Conservation (phyloP, 2,797 vertebrate species). For the Pachyuromys duprasi region DNA sequence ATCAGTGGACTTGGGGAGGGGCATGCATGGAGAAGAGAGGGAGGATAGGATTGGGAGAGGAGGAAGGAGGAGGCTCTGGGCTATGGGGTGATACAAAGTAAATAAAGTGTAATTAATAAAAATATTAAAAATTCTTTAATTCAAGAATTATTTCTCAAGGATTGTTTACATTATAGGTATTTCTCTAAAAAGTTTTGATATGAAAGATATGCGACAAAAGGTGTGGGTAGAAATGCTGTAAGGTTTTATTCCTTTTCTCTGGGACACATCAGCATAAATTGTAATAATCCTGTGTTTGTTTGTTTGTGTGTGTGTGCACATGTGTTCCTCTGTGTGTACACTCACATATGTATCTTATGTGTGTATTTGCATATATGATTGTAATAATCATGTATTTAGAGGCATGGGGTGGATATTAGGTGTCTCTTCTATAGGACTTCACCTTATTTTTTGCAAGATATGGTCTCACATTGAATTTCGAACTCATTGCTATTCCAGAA, state of each 20-base stretch:
- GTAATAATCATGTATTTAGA: background rate
- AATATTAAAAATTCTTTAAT: background rate
- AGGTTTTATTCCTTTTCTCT: background rate
- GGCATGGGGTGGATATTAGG: background rate
- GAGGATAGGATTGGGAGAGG: too few species aligned
- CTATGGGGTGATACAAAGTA: too few species aligned
- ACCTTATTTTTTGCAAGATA: too few species aligned
- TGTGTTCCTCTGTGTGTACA: background rate
- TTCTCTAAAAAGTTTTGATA: background rate
- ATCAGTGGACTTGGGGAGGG: too few species aligned
- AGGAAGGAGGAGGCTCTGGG: too few species aligned
- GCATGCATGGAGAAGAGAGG: too few species aligned
- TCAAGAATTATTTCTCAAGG: background rate
- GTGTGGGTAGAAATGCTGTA: too few species aligned
- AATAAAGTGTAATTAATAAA: too few species aligned
- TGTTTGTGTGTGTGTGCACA: background rate
- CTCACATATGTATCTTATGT: background rate
- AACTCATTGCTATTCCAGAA: too few species aligned
- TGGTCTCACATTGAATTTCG: background rate
- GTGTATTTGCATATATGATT: background rate
- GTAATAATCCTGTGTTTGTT: too few species aligned
- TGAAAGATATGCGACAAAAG: background rate
- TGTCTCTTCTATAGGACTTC: background rate
- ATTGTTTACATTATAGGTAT: background rate
- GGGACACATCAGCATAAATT: background rate